Evolutionary conservation across 2,113 vertebrate species (phyloP), one percentile per base, ranked within the genome.

Genomic region (Carassius carassius): DNA sequence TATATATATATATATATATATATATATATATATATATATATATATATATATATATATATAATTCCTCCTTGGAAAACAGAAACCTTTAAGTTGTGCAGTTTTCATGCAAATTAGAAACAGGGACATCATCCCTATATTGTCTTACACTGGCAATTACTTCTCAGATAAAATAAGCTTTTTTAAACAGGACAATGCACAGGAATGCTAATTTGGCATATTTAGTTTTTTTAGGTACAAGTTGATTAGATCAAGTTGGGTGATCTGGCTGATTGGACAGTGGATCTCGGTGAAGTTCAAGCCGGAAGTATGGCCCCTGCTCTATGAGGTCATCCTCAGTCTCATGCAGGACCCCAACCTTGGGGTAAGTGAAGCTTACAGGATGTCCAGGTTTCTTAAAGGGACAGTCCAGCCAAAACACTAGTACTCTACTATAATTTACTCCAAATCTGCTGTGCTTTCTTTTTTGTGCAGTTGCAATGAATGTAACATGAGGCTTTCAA

Each of bases 241-340:
- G 86, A 97, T 99, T 91, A 95, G 98, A 21, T 29, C 29, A 29
- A 91, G 97, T 73, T 92, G 97, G 88, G 97, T 99, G 87, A 98
- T 99, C 90, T 99, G 97, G 98, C 93, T 99, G 84, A 97, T 99
- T 84, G 98, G 98, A 89, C 97, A 98, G 90, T 99, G 98, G 98
- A 96, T 99, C 93, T 96, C 98, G 67, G 97, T 99, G 90, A 99
- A 98, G 94, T 99, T 99, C 90, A 98, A 98, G 86, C 95, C 97
- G 2, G 97, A 99, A 78, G 94, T 98, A 85, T 96, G 97, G 87
- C 98, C 98, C 87, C 91, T 98, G 91, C 94, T 99, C 1, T 99
- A 99, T 72, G 96, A 98, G 89, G 95, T 96, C 86, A 97, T 99
- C 90, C 89, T 96, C 87, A 96, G 91, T 88, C 96, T 99, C 85